Conservation (phyloP, 1,140 invertebrate genomes). For the Drosophila littoralis region DNA sequence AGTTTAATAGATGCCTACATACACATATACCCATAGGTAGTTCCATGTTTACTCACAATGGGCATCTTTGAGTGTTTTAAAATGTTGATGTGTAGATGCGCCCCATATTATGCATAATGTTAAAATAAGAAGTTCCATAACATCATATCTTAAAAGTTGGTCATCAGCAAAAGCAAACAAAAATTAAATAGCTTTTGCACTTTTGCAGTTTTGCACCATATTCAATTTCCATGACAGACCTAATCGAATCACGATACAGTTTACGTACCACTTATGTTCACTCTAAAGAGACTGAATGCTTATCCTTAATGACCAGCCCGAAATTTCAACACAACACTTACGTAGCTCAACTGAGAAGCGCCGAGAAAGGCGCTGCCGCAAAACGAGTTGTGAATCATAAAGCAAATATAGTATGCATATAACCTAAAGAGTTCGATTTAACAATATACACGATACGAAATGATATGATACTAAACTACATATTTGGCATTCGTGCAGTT, state of each 20-base stretch:
- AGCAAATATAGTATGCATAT: constrained; percentile 24
- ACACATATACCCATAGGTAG: constrained; percentile 24
- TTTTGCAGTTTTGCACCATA: neutral
- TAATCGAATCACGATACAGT: neutral
- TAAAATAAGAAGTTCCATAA: constrained; percentile 11
- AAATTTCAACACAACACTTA: neutral
- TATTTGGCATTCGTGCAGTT: constrained; percentile 15
- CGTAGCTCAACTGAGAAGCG: constrained; percentile 24
- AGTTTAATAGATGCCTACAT: constrained; percentile 4
- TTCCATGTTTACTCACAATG: constrained; percentile 17
- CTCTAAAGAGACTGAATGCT: constrained; percentile 11
- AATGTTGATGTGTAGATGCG: neutral
- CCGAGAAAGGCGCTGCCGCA: constrained; percentile 15
- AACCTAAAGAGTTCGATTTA: constrained; percentile 21
- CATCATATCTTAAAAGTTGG: neutral
- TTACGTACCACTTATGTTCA: neutral
- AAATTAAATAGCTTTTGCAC: neutral
- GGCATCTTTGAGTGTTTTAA: neutral
- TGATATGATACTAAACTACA: neutral
- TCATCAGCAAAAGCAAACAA: neutral
- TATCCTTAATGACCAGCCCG: neutral
- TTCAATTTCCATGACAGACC: neutral
- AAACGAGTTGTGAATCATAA: constrained; percentile 37
- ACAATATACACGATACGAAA: neutral
- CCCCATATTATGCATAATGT: neutral